Base-by-base conservation (phyloP, 2,888 invertebrate species). In the Lingula anatina region DNA sequence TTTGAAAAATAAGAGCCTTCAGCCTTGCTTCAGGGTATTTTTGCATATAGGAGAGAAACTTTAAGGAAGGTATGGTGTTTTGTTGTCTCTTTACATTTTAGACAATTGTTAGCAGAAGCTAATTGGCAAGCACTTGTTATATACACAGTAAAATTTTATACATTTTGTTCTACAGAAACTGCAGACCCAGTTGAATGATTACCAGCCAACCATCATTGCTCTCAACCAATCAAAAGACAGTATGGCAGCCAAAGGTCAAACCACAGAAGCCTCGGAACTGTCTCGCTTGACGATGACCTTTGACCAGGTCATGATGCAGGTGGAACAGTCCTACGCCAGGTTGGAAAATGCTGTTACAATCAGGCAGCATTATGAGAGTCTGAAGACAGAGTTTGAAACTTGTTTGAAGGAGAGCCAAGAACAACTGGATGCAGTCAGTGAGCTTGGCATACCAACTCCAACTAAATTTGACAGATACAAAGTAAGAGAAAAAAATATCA, bases 351-450 rank as follows among this genome's bases (percentile, higher is more conserved):
- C 92, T 0, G 73, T 93, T 15, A 73, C 89, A 2, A 73, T 94
- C 9, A 83, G 94, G 15, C 92, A 95, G 71, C 92, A 93, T 68
- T 94, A 90, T 77, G 85, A 90, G 47, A 86, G 88, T 0, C 79
- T 62, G 54, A 57, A 57, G 45, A 55, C 56, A n/a, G 65, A 64
- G 36, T 51, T 71, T 31, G 64, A 70, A 44, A 41, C 54, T 2
- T 25, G 51, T 2, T 54, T 68, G 18, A 55, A 56, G 25, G 57
- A 61, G 24, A 63, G 60, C 50, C 61, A 66, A 40, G 59, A 65
- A 36, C 54, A 64, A 47, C 54, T 70, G 24, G 57, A 59, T 37
- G 56, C 57, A n/a, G 54, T 64, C n/a, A 56, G 57, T 12, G 57
- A 59, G 12, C 43, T 48, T 5, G 61, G 64, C 21, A 54, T 64